Evolutionary conservation across 2,797 vertebrate genomes (phyloP).

Genomic region (Fundulus diaphanus): DNA sequence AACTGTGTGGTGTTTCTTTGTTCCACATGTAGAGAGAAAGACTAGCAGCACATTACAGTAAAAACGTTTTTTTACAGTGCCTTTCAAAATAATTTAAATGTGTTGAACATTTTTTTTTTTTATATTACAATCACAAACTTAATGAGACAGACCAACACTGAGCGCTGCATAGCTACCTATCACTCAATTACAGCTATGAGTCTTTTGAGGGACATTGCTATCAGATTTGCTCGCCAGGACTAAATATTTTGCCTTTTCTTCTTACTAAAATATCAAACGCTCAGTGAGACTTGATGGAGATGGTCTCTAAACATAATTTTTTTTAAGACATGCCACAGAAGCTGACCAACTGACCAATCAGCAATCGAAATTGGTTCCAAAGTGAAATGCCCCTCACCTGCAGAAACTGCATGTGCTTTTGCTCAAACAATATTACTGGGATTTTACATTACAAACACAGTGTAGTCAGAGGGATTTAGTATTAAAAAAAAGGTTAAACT

Average conservation of each 20-base stretch:
- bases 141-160: not conserved
- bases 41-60: slow-evolving; percentile 11
- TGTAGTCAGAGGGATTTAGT: no score
- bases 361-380: no score
- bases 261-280: not conserved
- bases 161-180: not conserved
- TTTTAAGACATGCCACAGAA: not conserved
- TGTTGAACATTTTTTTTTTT: not conserved
- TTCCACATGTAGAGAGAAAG: slow-evolving; percentile 28
- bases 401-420: no score
- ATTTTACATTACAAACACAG: no score
- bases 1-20: slow-evolving; percentile 37
- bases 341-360: no score
- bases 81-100: not conserved
- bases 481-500: no score
- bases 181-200: not conserved
- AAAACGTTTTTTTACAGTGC: not conserved
- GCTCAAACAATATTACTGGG: no score
- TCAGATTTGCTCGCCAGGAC: not conserved
- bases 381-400: no score
- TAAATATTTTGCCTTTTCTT: not conserved
- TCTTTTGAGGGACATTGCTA: not conserved
- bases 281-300: not conserved
- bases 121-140: not conserved
- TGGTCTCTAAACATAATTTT: not conserved